Conservation (phyloP, 1,140 invertebrate genomes). For the Leptinotarsa defecta region DNA sequence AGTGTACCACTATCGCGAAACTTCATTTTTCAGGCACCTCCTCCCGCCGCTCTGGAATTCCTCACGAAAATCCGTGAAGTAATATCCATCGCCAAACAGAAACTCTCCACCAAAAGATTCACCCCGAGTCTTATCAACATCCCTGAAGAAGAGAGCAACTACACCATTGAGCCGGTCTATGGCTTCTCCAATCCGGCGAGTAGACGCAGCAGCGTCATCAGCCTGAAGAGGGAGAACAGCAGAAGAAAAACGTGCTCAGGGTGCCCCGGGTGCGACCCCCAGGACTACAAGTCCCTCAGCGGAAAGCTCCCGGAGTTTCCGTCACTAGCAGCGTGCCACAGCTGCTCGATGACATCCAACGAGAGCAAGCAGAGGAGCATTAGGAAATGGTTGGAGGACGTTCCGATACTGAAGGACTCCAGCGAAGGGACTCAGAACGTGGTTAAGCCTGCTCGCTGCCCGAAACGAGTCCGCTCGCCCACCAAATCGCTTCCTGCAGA, state of each 20-base stretch:
- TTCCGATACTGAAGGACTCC: conserved; percentile 58
- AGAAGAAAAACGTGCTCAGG: conserved; percentile 64
- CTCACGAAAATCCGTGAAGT: conserved; percentile 85
- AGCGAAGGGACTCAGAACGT: background rate
- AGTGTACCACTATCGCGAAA: background rate
- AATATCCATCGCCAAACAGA: conserved; percentile 83
- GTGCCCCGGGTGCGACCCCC: conserved; percentile 67
- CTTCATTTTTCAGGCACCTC: conserved; percentile 70
- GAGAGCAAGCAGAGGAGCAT: conserved; percentile 74
- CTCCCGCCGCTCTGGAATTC: conserved; percentile 84
- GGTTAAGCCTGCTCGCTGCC: conserved; percentile 5
- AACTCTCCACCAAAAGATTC: conserved; percentile 81
- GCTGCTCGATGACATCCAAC: conserved; percentile 58
- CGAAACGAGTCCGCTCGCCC: conserved; percentile 47
- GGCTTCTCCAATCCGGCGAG: conserved; percentile 55
- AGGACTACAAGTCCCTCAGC: conserved; percentile 53
- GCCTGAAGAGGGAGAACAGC: conserved; percentile 64
- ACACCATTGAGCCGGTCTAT: conserved; percentile 56
- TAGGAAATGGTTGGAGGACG: conserved; percentile 77
- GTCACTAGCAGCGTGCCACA: conserved; percentile 58
- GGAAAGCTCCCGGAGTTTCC: conserved; percentile 56
- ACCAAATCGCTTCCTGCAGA: conserved; percentile 44
- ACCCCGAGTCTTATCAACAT: conserved; percentile 78
- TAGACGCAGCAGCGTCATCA: conserved; percentile 61
- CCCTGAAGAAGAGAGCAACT: conserved; percentile 73